Evolutionary conservation across 2,113 vertebrate species (phyloP).

Genomic region (Indicator indicator): DNA sequence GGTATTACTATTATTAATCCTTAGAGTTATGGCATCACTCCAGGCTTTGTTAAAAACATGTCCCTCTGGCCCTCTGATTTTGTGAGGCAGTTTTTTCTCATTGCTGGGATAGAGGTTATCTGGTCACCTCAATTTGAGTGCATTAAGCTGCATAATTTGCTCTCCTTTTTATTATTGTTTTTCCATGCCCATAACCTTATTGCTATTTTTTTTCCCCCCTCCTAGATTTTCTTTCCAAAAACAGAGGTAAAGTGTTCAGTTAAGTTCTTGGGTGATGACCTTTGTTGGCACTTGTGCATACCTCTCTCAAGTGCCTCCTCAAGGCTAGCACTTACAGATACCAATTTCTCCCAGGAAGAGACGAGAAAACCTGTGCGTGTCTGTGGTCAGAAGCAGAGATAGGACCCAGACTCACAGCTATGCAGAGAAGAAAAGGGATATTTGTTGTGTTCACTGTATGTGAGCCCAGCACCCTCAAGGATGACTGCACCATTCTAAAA

Average conservation of each 20-base stretch:
- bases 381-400: background rate
- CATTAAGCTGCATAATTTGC: slow-evolving; percentile 23
- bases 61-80: slow-evolving; percentile 1
- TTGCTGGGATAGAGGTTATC: background rate
- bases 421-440: background rate
- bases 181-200: background rate
- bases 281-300: background rate
- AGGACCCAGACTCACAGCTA: background rate
- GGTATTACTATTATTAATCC: slow-evolving; percentile 21
- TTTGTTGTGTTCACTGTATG: background rate
- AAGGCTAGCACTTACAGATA: background rate
- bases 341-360: background rate
- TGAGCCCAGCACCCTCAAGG: background rate
- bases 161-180: background rate
- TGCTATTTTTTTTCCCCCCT: background rate
- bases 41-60: slow-evolving; percentile 24
- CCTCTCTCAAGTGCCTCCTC: background rate
- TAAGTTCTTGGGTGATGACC: background rate
- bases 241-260: background rate
- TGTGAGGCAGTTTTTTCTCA: background rate
- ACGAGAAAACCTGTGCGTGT: background rate
- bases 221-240: background rate
- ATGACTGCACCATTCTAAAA: background rate
- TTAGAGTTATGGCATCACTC: background rate
- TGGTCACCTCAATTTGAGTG: background rate